Conservation (phyloP, 2,113 vertebrate genomes). For the Etheostoma spectabile region DNA sequence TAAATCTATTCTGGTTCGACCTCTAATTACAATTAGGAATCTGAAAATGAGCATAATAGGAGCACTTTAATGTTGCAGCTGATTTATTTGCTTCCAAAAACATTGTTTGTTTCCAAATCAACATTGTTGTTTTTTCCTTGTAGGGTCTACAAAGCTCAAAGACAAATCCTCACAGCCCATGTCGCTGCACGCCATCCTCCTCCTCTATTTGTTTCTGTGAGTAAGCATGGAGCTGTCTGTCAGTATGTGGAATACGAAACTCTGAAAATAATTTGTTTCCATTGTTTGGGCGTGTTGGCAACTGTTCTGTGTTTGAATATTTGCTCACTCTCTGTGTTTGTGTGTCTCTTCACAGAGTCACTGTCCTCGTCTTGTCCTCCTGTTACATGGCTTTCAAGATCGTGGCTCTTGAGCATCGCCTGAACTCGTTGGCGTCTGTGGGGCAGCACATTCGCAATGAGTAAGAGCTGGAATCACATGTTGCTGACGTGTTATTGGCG, state of each 20-base stretch:
- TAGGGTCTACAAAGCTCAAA: constrained; percentile 78
- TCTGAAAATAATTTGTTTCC: background rate
- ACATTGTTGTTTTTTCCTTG: background rate
- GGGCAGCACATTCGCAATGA: constrained; percentile 81
- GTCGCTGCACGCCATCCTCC: constrained; percentile 86
- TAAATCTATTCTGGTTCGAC: too few species aligned
- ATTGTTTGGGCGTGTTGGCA: background rate
- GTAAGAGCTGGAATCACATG: constrained; percentile 78
- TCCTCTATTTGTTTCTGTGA: constrained; percentile 93
- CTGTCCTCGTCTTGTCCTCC: constrained; percentile 90
- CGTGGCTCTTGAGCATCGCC: constrained; percentile 87
- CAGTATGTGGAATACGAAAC: constrained; percentile 11
- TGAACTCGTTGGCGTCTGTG: constrained; percentile 85
- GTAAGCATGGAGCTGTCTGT: constrained; percentile 63
- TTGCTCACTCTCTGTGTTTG: background rate
- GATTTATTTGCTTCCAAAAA: background rate
- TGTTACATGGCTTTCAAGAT: constrained; percentile 97
- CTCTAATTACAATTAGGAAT: too few species aligned
- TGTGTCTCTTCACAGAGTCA: constrained; percentile 83
- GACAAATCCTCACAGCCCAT: constrained; percentile 78
- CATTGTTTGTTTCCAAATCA: background rate
- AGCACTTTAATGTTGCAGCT: background rate
- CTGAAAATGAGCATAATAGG: too few species aligned
- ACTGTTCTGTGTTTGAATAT: constrained; percentile 1
- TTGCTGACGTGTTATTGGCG: background rate